Percentiles rank a stretch among this genome's conserved stretches.
Evolutionary conservation across 1,140 invertebrate species (phyloP).

Genomic region (Drosophila ironensis): DNA sequence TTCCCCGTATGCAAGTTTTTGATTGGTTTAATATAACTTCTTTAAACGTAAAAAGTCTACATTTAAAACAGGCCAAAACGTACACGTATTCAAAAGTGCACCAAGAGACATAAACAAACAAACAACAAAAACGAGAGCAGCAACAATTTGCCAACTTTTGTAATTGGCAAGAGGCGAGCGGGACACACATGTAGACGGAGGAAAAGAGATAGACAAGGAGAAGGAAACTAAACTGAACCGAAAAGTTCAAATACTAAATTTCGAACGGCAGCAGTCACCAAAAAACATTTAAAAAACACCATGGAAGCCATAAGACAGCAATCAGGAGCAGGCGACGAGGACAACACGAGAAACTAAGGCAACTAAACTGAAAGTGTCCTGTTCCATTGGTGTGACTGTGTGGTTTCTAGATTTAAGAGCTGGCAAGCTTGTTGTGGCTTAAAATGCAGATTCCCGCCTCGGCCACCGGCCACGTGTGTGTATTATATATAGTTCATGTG

Average conservation of each 20-base stretch:
- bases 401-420: background rate
- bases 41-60: conserved; percentile 16
- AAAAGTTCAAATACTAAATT: conserved; percentile 47
- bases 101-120: conserved; percentile 41
- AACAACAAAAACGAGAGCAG: conserved; percentile 34
- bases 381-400: conserved; percentile 4
- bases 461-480: conserved; percentile 40
- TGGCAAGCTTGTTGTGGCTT: conserved; percentile 25
- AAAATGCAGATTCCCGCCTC: conserved; percentile 49
- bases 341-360: conserved; percentile 2
- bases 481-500: conserved; percentile 24
- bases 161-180: conserved; percentile 37
- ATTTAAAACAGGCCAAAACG: conserved; percentile 9
- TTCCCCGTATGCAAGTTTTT: too few relatives aligned
- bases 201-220: background rate
- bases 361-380: conserved; percentile 28
- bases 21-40: too few relatives aligned
- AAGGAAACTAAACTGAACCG: conserved; percentile 3
- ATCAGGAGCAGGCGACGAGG: conserved; percentile 17
- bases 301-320: conserved; percentile 27
- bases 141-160: conserved; percentile 52
- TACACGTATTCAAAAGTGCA: conserved; percentile 32
- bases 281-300: conserved; percentile 19
- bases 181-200: background rate
- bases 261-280: conserved; percentile 26